phyloP scores from a whole-genome alignment of 2,113 vertebrate genomes.

The Albula goreensis region DNA sequence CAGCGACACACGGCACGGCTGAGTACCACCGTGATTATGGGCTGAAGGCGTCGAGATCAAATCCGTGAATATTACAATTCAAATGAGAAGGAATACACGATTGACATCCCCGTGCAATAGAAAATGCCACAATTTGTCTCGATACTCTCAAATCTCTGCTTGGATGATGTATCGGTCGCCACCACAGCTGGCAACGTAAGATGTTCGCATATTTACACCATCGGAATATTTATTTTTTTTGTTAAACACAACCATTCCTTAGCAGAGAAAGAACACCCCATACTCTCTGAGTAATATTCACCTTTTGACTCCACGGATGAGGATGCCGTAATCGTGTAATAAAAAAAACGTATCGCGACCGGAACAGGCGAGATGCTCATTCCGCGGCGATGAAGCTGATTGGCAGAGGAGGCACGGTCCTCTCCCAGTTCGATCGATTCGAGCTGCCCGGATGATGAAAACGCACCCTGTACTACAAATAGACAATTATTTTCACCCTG shows the following conservation, averaged over 20 bases:
- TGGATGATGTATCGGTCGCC: background rate
- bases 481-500: background rate
- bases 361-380: conserved; percentile 57
- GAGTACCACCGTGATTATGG: background rate
- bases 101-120: background rate
- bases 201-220: background rate
- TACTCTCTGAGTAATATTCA: conserved; percentile 19
- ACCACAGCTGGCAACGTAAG: background rate
- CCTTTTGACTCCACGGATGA: background rate
- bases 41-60: background rate
- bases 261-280: background rate
- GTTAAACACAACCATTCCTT: background rate
- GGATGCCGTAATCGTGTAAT: conserved; percentile 32
- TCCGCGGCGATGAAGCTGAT: conserved; percentile 47
- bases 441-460: background rate
- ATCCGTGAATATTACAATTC: background rate
- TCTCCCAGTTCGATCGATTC: background rate
- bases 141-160: background rate
- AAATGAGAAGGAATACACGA: background rate
- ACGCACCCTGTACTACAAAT: background rate
- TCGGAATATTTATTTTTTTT: background rate
- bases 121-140: background rate
- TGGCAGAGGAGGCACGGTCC: conserved; percentile 35
- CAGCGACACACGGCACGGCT: background rate
- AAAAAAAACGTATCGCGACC: conserved; percentile 52